phyloP scores from a whole-genome alignment of 2,888 invertebrate species.

The Ceraclea dissimilis region DNA sequence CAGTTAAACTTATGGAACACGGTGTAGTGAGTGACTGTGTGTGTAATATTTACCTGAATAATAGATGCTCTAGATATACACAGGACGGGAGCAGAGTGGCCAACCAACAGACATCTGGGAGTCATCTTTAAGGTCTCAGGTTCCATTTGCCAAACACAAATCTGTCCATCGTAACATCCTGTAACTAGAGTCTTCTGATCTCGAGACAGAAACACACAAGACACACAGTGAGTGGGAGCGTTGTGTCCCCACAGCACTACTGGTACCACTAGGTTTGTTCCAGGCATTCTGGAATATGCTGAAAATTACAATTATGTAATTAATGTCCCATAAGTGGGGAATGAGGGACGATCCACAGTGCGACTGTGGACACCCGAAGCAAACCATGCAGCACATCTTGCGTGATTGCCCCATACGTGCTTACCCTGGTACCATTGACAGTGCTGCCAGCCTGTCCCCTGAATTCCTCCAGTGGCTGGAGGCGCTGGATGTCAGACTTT shows the following conservation, averaged over 20 bases:
- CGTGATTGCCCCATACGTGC: too few relatives aligned
- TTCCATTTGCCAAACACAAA: constrained; percentile 84
- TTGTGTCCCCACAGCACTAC: constrained; percentile 95
- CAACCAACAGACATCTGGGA: constrained; percentile 84
- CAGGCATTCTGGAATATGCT: constrained; percentile 50
- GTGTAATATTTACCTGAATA: constrained; percentile 42
- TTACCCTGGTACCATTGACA: too few relatives aligned
- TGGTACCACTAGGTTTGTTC: constrained; percentile 90
- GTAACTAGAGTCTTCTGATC: constrained; percentile 92
- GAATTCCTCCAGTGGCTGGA: too few relatives aligned
- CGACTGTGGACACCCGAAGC: too few relatives aligned
- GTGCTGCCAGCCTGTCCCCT: too few relatives aligned
- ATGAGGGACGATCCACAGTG: too few relatives aligned
- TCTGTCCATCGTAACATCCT: constrained; percentile 97
- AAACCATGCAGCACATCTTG: too few relatives aligned
- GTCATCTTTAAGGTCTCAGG: constrained; percentile 80
- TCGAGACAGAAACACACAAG: constrained; percentile 83
- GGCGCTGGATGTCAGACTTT: too few relatives aligned
- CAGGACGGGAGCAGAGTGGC: constrained; percentile 90
- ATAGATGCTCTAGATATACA: constrained; percentile 82
- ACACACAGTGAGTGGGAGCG: constrained; percentile 95
- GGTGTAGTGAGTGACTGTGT: too few relatives aligned
- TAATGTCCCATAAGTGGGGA: too few relatives aligned
- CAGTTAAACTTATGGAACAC: too few relatives aligned
- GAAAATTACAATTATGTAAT: too few relatives aligned